Conservation (phyloP, 2,113 vertebrate genomes). For the Gasterosteus nipponicus region DNA sequence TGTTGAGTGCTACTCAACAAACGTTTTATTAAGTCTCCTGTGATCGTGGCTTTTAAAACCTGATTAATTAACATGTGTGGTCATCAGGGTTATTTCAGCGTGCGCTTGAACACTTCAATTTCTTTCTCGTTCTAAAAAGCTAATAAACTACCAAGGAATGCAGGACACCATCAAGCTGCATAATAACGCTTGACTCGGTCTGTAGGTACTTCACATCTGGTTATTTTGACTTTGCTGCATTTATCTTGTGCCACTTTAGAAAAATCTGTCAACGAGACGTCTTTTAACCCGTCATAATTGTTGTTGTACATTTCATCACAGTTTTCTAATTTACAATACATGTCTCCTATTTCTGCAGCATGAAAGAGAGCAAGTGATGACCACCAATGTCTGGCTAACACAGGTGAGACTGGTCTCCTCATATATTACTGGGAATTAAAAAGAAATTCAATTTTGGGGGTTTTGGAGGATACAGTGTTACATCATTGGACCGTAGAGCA, state of each 20-base stretch:
- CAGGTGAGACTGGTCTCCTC: slow-evolving; percentile 82
- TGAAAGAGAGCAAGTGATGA: slow-evolving; percentile 95
- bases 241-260: neutral
- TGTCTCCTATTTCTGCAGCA: slow-evolving; percentile 79
- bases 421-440: neutral
- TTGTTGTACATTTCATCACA: neutral
- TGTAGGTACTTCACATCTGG: neutral
- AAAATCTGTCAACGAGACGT: neutral
- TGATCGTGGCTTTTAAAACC: neutral
- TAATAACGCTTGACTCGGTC: slow-evolving; percentile 2
- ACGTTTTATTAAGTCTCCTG: slow-evolving; percentile 5
- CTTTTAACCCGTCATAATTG: neutral
- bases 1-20: neutral
- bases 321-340: slow-evolving; percentile 12
- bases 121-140: neutral
- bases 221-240: neutral
- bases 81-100: slow-evolving; percentile 16
- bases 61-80: slow-evolving; percentile 3
- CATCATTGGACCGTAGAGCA: slow-evolving; percentile 13
- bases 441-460: neutral
- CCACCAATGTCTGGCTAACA: slow-evolving; percentile 94
- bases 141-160: neutral
- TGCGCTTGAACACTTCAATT: neutral
- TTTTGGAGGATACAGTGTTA: slow-evolving; percentile 17
- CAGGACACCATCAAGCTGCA: neutral